phyloP scores from a whole-genome alignment of 2,797 vertebrate genomes.

The Cossypha caffra region DNA sequence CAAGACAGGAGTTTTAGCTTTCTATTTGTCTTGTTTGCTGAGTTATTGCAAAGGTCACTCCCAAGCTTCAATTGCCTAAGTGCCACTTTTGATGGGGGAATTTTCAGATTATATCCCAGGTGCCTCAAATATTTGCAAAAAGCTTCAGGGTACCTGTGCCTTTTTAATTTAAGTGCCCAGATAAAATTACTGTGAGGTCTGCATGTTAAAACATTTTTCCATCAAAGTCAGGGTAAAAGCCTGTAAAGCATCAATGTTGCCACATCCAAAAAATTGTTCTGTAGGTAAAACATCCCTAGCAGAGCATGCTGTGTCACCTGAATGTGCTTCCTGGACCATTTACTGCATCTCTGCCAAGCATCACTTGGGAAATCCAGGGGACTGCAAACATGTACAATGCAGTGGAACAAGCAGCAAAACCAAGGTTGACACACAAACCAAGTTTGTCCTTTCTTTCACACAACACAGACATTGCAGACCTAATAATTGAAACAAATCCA shows the following conservation, averaged over 20 bases:
- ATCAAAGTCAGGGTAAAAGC: not conserved
- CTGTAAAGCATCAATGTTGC: not conserved
- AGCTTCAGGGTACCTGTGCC: not conserved
- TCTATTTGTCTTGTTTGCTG: constrained; percentile 17
- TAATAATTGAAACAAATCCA: not conserved
- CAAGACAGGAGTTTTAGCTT: constrained; percentile 32
- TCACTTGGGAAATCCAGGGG: not conserved
- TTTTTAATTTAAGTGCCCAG: constrained; percentile 37
- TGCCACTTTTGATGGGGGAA: constrained; percentile 14
- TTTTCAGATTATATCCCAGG: constrained; percentile 52
- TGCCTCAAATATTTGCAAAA: constrained; percentile 53
- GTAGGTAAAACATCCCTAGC: not conserved
- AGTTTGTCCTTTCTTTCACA: not conserved
- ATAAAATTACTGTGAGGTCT: not conserved
- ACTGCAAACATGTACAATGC: rapidly evolving
- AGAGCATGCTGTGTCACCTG: not conserved
- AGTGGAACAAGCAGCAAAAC: not conserved
- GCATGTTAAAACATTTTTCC: not conserved
- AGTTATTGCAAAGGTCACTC: constrained; percentile 58
- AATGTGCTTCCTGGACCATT: not conserved
- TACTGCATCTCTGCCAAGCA: not conserved
- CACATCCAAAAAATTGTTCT: not conserved
- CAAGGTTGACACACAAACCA: not conserved
- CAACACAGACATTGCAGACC: not conserved
- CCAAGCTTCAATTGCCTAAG: not conserved